Evolutionary conservation across 2,113 vertebrate genomes (phyloP), one percentile per base, ranked within the genome.

Genomic region (Anhinga rufa): DNA sequence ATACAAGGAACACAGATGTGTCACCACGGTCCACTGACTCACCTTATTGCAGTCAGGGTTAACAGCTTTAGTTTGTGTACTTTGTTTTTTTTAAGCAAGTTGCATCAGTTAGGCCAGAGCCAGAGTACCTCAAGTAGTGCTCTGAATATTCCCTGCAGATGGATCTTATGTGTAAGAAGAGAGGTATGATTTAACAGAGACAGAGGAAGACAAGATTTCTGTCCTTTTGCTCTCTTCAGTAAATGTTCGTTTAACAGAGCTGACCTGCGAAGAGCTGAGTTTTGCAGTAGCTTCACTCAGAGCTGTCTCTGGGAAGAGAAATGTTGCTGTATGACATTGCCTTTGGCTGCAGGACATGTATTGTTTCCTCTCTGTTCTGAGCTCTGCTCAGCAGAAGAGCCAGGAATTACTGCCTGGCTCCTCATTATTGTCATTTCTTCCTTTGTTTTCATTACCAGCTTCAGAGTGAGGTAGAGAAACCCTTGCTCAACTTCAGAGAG

Each of bases 391-490:
- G 46, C 44, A 49, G 38, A 49, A 82, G 28, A 85, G 40, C 13
- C 31, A 18, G 22, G 12, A 75, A 17, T 40, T 19, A 1, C 22
- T 52, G n/a, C 46, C 6, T 2, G 4, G 17, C 42, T 65, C 46
- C 70, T 96, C 64, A 15, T 14, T 5, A 19, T 15, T 88, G 62
- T 31, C 24, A 12, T 36, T 32, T 46, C 51, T 42, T 76, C 40
- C 17, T 36, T 49, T 86, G 9, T 70, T 79, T 44, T 76, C 44
- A 2, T 78, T 71, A 22, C 32, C 97, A 99, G 99, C 99, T 99
- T 31, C 99, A 99, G 89, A 99, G 99, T 0, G 99, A 99, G 92
- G 99, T 99, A n/a, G 99, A 99, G 96, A 99, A 99, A 69, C 99
- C 99, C 25, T 94, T 99, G 13, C 98, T 99, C 62, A 98, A 97